Conservation (phyloP, 1,140 invertebrate genomes). For the Drosophila gunungcola region DNA sequence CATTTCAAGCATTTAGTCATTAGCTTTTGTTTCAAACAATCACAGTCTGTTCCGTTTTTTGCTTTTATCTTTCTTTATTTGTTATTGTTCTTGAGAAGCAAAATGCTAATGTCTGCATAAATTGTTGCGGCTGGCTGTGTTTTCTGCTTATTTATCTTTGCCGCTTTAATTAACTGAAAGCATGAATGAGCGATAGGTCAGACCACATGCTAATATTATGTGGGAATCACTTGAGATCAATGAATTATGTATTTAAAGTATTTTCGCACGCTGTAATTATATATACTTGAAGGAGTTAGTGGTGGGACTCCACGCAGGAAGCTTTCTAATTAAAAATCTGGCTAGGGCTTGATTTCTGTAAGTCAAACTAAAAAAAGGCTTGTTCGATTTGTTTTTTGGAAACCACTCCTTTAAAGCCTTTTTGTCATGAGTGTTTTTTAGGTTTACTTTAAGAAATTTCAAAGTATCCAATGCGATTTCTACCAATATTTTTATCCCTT, state of each 20-base stretch:
- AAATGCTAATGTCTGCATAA: slow-evolving; percentile 73
- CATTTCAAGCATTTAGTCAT: slow-evolving; percentile 24
- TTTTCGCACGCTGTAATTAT: slow-evolving; percentile 70
- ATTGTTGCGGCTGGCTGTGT: slow-evolving; percentile 36
- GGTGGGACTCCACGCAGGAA: slow-evolving; percentile 1
- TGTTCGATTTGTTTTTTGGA: no score
- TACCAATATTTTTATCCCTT: not conserved
- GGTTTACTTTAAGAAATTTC: not conserved
- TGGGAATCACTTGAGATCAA: slow-evolving; percentile 58
- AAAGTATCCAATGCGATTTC: not conserved
- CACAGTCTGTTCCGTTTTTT: slow-evolving; percentile 53
- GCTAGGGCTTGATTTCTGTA: no score
- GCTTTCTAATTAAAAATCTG: not conserved
- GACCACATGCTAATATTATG: slow-evolving; percentile 71
- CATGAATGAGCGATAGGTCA: slow-evolving; percentile 43
- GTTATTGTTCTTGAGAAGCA: slow-evolving; percentile 33
- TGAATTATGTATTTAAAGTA: slow-evolving; percentile 67
- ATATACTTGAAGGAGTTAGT: slow-evolving; percentile 13
- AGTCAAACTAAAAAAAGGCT: no score
- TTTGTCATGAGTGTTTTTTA: no score
- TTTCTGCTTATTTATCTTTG: slow-evolving; percentile 70
- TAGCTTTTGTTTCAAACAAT: slow-evolving; percentile 64
- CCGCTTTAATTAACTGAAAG: slow-evolving; percentile 71
- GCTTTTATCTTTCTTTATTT: slow-evolving; percentile 38
- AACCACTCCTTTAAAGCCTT: no score